Percentiles rank a stretch among this genome's conserved stretches.
These are phyloP conservation scores for Orthonevra nobilis DNA, from an alignment of 2,888 invertebrate species.

Conservation along the genomic window DNA sequence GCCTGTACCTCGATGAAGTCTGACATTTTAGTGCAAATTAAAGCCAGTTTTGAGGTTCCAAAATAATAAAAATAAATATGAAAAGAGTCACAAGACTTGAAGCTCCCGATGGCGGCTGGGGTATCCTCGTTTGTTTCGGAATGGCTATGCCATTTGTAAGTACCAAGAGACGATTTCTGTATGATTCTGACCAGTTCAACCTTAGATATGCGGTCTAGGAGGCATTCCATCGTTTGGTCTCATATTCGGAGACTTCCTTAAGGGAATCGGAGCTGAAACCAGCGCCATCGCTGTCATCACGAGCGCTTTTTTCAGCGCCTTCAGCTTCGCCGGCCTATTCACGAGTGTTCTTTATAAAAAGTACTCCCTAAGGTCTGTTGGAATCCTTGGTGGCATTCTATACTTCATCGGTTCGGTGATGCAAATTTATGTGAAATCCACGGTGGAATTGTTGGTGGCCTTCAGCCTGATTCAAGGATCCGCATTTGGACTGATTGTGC, in stretches of 20 bases:
- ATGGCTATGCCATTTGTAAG: conserved; percentile 89
- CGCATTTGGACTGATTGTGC: conserved; percentile 87
- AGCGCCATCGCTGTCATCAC: conserved; percentile 86
- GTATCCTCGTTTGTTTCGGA: conserved; percentile 87
- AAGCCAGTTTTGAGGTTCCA: not conserved
- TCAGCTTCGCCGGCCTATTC: conserved; percentile 83
- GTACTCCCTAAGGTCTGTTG: conserved; percentile 85
- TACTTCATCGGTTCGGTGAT: conserved; percentile 84
- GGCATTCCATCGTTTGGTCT: conserved; percentile 87
- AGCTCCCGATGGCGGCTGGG: conserved; percentile 91
- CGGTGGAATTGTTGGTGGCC: conserved; percentile 84
- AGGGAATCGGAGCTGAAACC: conserved; percentile 84
- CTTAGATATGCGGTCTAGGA: conserved; percentile 85
- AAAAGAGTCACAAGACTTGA: conserved; percentile 70
- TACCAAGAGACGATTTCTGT: not conserved
- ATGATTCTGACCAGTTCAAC: not conserved
- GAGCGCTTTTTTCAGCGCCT: conserved; percentile 83
- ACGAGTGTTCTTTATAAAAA: conserved; percentile 85
- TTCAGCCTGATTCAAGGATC: conserved; percentile 86
- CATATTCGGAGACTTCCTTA: conserved; percentile 86
- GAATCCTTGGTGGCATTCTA: conserved; percentile 84
- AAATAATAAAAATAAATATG: conserved; percentile 24
- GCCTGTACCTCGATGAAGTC: not conserved
- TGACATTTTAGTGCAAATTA: not conserved
- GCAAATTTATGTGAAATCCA: conserved; percentile 84